These are phyloP conservation scores for Ictidomys tridecemlineatus DNA, from an alignment of 2,113 vertebrate species.

Conservation along the genomic window DNA sequence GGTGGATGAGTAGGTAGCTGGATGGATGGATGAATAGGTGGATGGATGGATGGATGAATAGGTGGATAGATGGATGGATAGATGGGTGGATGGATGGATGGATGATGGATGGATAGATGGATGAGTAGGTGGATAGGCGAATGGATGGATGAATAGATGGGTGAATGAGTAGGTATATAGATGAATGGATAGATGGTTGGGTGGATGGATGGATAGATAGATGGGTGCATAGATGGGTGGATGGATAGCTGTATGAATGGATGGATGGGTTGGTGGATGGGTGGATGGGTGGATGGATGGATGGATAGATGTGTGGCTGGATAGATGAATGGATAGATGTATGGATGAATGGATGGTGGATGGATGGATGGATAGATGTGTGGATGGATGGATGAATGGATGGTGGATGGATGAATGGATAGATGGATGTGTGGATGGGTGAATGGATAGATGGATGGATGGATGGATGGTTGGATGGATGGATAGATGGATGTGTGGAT, in stretches of 20 bases:
- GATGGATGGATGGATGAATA: neutral
- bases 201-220: fast-evolving
- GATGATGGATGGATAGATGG: too few relatives aligned
- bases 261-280: fast-evolving
- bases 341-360: neutral
- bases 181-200: fast-evolving
- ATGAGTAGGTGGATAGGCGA: fast-evolving
- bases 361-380: fast-evolving
- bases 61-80: too few relatives aligned
- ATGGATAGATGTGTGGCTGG: fast-evolving
- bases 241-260: fast-evolving
- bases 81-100: too few relatives aligned
- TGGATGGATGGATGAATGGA: neutral
- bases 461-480: fast-evolving
- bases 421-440: neutral
- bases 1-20: too few relatives aligned
- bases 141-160: too few relatives aligned
- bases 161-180: fast-evolving
- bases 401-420: too few relatives aligned
- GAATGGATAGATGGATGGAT: too few relatives aligned
- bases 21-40: fast-evolving
- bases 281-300: fast-evolving
- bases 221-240: fast-evolving
- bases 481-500: neutral
- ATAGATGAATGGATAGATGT: neutral